These are phyloP conservation scores for Brachyhypopomus occidentalis DNA, from an alignment of 2,113 vertebrate species.

Conservation along the genomic window DNA sequence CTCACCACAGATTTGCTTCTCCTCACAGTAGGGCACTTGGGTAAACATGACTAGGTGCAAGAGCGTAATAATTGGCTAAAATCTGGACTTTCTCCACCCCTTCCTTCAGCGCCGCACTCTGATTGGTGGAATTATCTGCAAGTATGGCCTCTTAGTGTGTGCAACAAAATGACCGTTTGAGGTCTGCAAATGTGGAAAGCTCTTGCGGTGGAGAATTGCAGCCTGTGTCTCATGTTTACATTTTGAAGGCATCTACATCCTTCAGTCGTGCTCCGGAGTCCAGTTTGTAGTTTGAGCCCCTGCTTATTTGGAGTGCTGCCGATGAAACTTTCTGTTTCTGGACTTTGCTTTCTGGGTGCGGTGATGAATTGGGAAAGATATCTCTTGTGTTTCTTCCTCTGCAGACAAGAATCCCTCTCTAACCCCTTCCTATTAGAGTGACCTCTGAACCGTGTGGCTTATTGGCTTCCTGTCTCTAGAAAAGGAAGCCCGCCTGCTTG, in stretches of 20 bases:
- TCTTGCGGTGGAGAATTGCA: not conserved
- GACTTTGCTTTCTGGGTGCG: not conserved
- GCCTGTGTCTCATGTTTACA: not conserved
- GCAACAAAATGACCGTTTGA: conserved; percentile 46
- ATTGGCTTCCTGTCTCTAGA: conserved; percentile 37
- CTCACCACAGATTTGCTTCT: conserved; percentile 54
- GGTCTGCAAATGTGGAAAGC: conserved; percentile 24
- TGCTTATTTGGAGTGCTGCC: not conserved
- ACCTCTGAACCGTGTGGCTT: conserved; percentile 46
- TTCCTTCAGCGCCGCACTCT: not conserved
- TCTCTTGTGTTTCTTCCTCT: conserved; percentile 28
- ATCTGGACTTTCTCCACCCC: not conserved
- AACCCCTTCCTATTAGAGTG: conserved; percentile 50
- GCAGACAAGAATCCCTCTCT: not conserved
- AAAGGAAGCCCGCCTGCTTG: conserved; percentile 38
- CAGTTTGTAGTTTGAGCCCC: not conserved
- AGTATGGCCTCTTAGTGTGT: conserved; percentile 1
- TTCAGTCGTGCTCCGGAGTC: not conserved
- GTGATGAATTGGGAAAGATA: conserved; percentile 5
- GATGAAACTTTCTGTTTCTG: not conserved
- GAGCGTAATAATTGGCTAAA: not conserved
- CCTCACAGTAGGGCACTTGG: conserved; percentile 26
- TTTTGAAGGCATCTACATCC: not conserved
- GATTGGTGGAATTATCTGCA: conserved; percentile 20
- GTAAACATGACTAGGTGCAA: conserved; percentile 22